Evolutionary conservation across 2,113 vertebrate genomes (phyloP).

Genomic region (Acanthochromis polyacanthus): DNA sequence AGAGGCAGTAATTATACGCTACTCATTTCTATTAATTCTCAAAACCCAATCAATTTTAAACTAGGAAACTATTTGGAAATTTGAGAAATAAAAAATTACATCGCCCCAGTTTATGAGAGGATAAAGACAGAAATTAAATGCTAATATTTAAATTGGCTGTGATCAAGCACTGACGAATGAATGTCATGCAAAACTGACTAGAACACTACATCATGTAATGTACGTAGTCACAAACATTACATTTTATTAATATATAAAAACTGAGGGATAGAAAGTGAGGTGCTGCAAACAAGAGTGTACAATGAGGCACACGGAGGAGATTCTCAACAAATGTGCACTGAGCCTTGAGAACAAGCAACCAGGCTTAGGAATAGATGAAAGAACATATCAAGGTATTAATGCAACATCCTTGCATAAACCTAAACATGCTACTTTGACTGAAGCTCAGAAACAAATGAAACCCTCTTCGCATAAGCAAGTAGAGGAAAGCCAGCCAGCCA

Average conservation of each 20-base stretch:
- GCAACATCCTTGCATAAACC: neutral
- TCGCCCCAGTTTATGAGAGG: too few species aligned
- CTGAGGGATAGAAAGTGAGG: neutral
- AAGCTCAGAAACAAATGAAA: slow-evolving; percentile 10
- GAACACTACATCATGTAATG: too few species aligned
- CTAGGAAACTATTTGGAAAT: too few species aligned
- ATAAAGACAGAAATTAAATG: too few species aligned
- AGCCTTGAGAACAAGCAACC: neutral
- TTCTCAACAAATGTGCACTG: neutral
- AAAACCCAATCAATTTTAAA: too few species aligned
- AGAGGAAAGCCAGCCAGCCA: neutral
- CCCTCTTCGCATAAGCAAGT: neutral
- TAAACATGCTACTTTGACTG: neutral
- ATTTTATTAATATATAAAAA: neutral
- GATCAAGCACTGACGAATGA: too few species aligned
- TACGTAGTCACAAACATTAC: too few species aligned
- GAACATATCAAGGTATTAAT: neutral
- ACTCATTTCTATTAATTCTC: too few species aligned
- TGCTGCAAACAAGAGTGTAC: neutral
- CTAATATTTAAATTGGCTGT: too few species aligned
- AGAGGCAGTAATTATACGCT: too few species aligned
- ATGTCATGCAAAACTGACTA: too few species aligned
- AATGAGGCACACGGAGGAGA: neutral
- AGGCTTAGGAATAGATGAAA: neutral
- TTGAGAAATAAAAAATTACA: too few species aligned